These are phyloP conservation scores for Elymnias hypermnestra DNA, from an alignment of 1,140 invertebrate genomes.

Conservation along the genomic window DNA sequence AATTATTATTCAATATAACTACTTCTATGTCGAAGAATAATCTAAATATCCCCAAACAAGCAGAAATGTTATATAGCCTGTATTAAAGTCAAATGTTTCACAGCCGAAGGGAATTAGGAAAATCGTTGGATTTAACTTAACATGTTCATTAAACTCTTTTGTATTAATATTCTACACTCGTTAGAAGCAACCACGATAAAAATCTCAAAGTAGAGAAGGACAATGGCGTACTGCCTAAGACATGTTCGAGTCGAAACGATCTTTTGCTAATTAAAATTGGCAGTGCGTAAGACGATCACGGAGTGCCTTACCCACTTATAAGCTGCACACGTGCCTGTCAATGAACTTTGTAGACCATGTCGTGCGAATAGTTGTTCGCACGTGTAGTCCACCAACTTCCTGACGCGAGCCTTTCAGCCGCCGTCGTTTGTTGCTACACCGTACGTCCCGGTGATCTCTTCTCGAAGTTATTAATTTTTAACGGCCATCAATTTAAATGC, in stretches of 20 bases:
- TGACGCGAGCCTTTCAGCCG: constrained; percentile 3
- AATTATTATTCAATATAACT: constrained; percentile 17
- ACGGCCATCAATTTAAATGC: not conserved
- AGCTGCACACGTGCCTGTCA: constrained; percentile 72
- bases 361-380: constrained; percentile 39
- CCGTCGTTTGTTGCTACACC: not conserved
- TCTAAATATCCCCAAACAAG: not conserved
- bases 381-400: constrained; percentile 36
- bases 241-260: constrained; percentile 46
- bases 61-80: no score
- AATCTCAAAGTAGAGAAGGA: constrained; percentile 36
- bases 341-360: constrained; percentile 63
- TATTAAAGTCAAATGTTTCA: no score
- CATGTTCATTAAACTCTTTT: constrained; percentile 7
- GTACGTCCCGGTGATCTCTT: not conserved
- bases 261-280: constrained; percentile 72
- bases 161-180: constrained; percentile 46
- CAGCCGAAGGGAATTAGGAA: not conserved
- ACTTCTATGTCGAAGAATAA: constrained; percentile 12
- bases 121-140: constrained; percentile 4
- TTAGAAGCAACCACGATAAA: constrained; percentile 26
- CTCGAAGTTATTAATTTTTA: not conserved
- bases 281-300: constrained; percentile 62
- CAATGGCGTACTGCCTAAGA: constrained; percentile 41
- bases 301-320: constrained; percentile 63